Conservation (phyloP, 1,140 invertebrate species). For the Bombus picipes region DNA sequence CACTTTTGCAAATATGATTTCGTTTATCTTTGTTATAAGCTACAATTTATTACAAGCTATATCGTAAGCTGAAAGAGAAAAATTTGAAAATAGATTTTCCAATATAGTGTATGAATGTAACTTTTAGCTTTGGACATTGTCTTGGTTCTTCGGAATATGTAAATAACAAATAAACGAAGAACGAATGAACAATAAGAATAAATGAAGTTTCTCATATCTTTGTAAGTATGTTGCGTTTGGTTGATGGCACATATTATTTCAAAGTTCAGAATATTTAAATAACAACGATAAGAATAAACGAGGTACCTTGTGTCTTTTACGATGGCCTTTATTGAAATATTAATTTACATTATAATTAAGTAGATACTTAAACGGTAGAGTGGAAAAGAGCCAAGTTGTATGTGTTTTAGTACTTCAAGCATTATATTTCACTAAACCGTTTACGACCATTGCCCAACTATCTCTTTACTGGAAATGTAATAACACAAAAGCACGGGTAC, state of each 20-base stretch:
- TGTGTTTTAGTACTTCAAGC: background rate
- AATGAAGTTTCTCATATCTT: background rate
- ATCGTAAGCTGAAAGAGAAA: no score
- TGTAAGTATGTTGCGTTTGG: background rate
- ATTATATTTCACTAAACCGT: background rate
- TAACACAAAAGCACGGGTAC: background rate
- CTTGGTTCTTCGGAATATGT: background rate
- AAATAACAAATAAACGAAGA: background rate
- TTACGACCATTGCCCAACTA: background rate
- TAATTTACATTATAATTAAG: background rate
- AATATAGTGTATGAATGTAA: no score
- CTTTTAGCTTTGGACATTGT: background rate
- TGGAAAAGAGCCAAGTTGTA: background rate
- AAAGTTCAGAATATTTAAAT: background rate
- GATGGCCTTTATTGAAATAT: background rate
- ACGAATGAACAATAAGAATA: background rate
- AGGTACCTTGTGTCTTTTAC: background rate
- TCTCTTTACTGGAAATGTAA: background rate
- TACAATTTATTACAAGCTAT: background rate
- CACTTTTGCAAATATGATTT: background rate
- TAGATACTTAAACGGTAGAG: background rate
- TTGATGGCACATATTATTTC: background rate
- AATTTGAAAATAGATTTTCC: background rate
- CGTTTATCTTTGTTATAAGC: background rate
- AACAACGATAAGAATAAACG: background rate